Conservation (phyloP, 1,140 invertebrate genomes). For the Brachionus plicatilis region DNA sequence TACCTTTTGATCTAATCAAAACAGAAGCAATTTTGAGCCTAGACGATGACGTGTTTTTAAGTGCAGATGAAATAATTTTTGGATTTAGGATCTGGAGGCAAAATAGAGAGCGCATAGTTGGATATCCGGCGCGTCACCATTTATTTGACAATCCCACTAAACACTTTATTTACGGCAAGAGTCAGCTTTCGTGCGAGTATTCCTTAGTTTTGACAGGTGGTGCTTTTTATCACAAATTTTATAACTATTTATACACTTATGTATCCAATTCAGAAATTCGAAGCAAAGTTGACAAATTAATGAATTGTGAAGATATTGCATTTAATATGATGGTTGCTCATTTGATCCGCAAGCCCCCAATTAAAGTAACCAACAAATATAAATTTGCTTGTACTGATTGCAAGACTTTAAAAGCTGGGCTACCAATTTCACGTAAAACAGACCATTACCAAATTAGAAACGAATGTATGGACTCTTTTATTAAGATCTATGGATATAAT, state of each 20-base stretch:
- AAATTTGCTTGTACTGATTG: slow-evolving; percentile 73
- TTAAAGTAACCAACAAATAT: slow-evolving; percentile 67
- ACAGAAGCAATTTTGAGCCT: slow-evolving; percentile 94
- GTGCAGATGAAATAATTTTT: slow-evolving; percentile 97
- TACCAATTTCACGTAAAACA: no score
- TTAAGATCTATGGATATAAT: no score
- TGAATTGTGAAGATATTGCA: slow-evolving; percentile 99
- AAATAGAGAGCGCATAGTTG: slow-evolving; percentile 87
- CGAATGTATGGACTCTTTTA: no score
- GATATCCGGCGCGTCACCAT: slow-evolving; percentile 93
- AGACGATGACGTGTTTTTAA: slow-evolving; percentile 91
- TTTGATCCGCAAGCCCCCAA: slow-evolving; percentile 89
- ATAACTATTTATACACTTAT: slow-evolving; percentile 86
- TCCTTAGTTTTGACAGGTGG: slow-evolving; percentile 97
- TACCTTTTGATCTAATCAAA: slow-evolving; percentile 82
- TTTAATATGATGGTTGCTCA: slow-evolving; percentile 96
- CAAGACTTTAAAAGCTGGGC: no score
- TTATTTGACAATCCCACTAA: slow-evolving; percentile 80
- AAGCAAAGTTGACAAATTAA: slow-evolving; percentile 94
- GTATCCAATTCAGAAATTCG: slow-evolving; percentile 83
- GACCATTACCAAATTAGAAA: no score
- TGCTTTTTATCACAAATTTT: slow-evolving; percentile 94
- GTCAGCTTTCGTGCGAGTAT: slow-evolving; percentile 92
- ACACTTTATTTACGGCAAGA: slow-evolving; percentile 56
- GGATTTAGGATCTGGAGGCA: slow-evolving; percentile 97